Evolutionary conservation across 2,113 vertebrate genomes (phyloP).

Genomic region (Pleuronectes platessa): DNA sequence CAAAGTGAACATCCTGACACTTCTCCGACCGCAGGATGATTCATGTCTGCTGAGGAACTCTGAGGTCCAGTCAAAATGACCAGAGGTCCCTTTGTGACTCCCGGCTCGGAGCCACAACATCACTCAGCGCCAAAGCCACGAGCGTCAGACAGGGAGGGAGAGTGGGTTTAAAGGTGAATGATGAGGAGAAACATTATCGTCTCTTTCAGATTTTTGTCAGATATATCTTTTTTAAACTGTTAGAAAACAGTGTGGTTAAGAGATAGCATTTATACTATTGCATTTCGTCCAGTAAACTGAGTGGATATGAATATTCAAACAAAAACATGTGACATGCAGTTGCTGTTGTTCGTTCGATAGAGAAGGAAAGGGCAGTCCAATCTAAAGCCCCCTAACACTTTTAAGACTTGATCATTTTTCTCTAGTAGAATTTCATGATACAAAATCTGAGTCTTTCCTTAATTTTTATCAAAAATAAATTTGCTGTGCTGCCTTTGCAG

Average conservation of each 20-base stretch:
- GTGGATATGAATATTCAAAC: too few species aligned
- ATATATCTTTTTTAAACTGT: neutral
- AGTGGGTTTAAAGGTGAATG: constrained; percentile 24
- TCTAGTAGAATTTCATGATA: too few species aligned
- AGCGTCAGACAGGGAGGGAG: constrained; percentile 28
- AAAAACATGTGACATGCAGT: too few species aligned
- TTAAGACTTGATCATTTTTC: too few species aligned
- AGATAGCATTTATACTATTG: neutral
- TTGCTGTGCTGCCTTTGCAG: too few species aligned
- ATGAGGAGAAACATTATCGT: neutral
- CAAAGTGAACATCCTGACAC: constrained; percentile 70
- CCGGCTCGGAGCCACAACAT: constrained; percentile 46
- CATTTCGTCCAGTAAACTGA: neutral
- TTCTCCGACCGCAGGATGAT: constrained; percentile 63
- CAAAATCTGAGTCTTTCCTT: too few species aligned
- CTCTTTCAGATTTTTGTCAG: too few species aligned
- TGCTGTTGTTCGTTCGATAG: too few species aligned
- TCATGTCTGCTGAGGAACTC: constrained; percentile 65
- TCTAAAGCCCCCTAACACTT: too few species aligned
- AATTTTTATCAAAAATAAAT: too few species aligned
- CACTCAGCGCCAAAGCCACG: constrained; percentile 50
- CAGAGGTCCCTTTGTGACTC: constrained; percentile 56
- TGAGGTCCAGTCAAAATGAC: constrained; percentile 55
- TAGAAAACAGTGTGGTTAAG: neutral
- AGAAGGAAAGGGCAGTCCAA: too few species aligned